Conservation (phyloP, 2,113 vertebrate species). For the Cyrtonyx montezumae region DNA sequence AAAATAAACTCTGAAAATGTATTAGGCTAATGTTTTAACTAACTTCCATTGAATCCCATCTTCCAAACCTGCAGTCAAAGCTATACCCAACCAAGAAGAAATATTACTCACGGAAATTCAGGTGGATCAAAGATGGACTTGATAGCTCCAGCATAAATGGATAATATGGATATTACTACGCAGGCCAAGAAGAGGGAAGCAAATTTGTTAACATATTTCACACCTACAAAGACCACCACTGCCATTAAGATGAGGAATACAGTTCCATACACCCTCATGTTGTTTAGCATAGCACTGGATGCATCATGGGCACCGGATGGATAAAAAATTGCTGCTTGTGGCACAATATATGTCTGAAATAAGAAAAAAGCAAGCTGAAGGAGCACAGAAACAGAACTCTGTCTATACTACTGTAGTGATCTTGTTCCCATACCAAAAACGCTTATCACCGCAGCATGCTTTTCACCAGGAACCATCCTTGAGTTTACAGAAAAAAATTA, state of each 20-base stretch:
- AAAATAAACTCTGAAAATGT: neutral
- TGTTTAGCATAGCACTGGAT: conserved; percentile 90
- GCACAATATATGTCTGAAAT: conserved; percentile 93
- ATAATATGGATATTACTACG: conserved; percentile 96
- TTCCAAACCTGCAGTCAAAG: neutral
- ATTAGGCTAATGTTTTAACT: neutral
- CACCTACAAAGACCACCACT: conserved; percentile 95
- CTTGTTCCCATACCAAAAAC: neutral
- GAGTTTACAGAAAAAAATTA: neutral
- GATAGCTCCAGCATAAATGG: conserved; percentile 94
- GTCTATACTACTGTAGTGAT: neutral
- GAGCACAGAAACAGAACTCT: neutral
- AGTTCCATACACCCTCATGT: conserved; percentile 96
- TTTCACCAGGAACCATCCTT: neutral
- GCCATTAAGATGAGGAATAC: conserved; percentile 95
- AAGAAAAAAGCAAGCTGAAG: conserved; percentile 18
- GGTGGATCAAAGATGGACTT: conserved; percentile 95
- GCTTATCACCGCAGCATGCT: neutral
- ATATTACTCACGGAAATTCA: conserved; percentile 89
- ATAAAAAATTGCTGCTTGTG: conserved; percentile 93
- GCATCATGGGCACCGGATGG: conserved; percentile 79
- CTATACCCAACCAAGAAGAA: neutral
- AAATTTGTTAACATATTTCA: conserved; percentile 98
- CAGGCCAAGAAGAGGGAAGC: conserved; percentile 97
- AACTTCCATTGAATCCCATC: neutral